Base-by-base conservation (phyloP, 2,113 vertebrate genomes). In the Pelecanus crispus region DNA sequence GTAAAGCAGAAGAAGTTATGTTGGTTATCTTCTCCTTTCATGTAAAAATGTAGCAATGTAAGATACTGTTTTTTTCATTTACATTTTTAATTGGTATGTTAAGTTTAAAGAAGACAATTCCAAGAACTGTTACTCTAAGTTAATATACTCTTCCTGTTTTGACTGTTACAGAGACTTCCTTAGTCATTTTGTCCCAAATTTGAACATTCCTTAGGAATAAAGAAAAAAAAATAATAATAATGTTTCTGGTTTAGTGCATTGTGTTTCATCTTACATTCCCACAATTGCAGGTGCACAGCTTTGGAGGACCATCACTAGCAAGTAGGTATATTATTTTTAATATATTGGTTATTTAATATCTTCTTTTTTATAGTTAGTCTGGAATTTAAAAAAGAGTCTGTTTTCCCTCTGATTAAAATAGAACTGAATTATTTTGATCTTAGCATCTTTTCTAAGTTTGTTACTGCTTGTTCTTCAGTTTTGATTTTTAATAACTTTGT, bases 221-320 rank as follows among this genome's bases (percentile, higher is more conserved):
- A 80, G 26, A 25, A 86, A 31, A 81, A 44, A 25, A 44, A 25
- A 45, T 18, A 31, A 3, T 31, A 42, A 16, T 19, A 34, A 4
- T 13, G 7, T 25, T 42, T 61, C 63, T 44, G 7, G 2, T 80
- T 71, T 56, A 42, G 11, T 32, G 17, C n/a, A 32, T 45, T 71
- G 9, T 62, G 4, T 90, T 68, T 97, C 81, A 82, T 58, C 6
- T 95, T 87, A 36, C 16, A 4, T 65, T 96, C 81, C 68, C 16
- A 36, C 80, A 56, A 11, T 97, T 97, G 86, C 98, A 99, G 99
- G 98, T 97, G 98, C 97, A 0, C 97, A 94, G 88, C 83, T 99
- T 75, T 99, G 99, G 99, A 96, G 97, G 95, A 98, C 98, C 97
- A 98, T 99, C 97, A 98, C 97, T 45, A 95, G 97, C 97, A 99